Conservation (phyloP, 1,140 invertebrate genomes). For the Euglossa dilemma region DNA sequence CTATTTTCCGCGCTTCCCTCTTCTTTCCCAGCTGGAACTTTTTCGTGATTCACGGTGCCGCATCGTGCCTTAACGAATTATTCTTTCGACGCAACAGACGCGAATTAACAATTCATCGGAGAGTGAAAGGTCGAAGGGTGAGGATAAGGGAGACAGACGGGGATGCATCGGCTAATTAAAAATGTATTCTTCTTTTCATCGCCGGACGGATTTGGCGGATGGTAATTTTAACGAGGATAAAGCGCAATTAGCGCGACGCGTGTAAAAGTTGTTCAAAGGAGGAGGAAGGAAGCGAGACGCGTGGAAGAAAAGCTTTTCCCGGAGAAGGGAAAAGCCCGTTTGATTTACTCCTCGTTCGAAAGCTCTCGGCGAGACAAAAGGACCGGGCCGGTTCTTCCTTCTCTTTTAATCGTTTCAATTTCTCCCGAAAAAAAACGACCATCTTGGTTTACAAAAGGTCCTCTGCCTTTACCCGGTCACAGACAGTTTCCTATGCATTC, state of each 20-base stretch:
- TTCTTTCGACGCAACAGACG: conserved; percentile 14
- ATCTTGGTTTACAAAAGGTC: conserved; percentile 23
- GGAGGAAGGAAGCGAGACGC: conserved; percentile 8
- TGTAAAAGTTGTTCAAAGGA: background rate
- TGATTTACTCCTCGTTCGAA: conserved; percentile 31
- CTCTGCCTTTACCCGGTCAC: background rate
- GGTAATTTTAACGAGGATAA: background rate
- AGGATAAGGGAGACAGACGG: background rate
- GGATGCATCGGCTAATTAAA: conserved; percentile 22
- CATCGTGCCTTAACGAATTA: conserved; percentile 26
- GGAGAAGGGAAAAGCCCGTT: background rate
- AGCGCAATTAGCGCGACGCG: background rate
- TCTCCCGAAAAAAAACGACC: background rate
- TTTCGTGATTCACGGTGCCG: conserved; percentile 4
- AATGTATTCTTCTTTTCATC: background rate
- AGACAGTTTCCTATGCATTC: conserved; percentile 5
- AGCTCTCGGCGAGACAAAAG: conserved; percentile 6
- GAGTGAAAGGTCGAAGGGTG: background rate
- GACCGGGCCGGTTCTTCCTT: background rate
- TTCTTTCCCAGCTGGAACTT: conserved; percentile 17
- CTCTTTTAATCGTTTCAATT: conserved; percentile 43
- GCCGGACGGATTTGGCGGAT: background rate
- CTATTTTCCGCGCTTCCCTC: conserved; percentile 5
- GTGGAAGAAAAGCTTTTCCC: conserved; percentile 1
- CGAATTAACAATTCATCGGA: conserved; percentile 9